Conservation (phyloP, 1,140 invertebrate genomes). For the Potamilus streckersoni region DNA sequence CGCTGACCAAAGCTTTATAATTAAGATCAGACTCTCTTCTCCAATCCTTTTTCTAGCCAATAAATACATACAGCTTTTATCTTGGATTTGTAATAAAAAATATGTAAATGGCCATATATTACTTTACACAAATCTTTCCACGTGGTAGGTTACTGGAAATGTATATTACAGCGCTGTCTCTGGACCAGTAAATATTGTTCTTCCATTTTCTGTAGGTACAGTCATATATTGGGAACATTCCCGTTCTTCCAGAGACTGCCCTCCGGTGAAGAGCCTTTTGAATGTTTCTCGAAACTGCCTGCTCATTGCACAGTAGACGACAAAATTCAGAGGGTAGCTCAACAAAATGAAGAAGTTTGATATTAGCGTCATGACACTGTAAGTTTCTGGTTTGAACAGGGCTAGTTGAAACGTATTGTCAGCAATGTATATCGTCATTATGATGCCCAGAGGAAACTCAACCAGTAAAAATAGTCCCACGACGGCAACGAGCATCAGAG, state of each 20-base stretch:
- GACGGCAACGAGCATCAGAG: slow-evolving; percentile 94
- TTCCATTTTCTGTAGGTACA: slow-evolving; percentile 60
- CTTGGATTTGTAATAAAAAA: too few species aligned
- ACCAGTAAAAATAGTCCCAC: slow-evolving; percentile 91
- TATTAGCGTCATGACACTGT: slow-evolving; percentile 61
- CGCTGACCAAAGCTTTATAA: too few species aligned
- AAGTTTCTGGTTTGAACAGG: slow-evolving; percentile 37
- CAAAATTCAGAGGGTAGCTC: slow-evolving; percentile 94
- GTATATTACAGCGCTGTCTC: slow-evolving; percentile 51
- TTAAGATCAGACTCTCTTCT: too few species aligned
- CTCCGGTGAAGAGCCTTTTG: slow-evolving; percentile 80
- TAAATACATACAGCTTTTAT: too few species aligned
- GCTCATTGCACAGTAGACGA: slow-evolving; percentile 96
- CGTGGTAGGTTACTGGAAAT: background rate
- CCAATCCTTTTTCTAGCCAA: too few species aligned
- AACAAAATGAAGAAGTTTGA: slow-evolving; percentile 92
- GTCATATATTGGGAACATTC: slow-evolving; percentile 63
- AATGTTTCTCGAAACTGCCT: slow-evolving; percentile 94
- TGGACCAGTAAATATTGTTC: slow-evolving; percentile 49
- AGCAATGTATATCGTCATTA: slow-evolving; percentile 86
- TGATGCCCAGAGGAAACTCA: slow-evolving; percentile 85
- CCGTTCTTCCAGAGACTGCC: slow-evolving; percentile 45
- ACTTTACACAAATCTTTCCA: too few species aligned
- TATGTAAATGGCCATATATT: too few species aligned
- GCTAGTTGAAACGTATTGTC: slow-evolving; percentile 73